Evolutionary conservation across 2,797 vertebrate species (phyloP).

Genomic region (Delichon dasypus): DNA sequence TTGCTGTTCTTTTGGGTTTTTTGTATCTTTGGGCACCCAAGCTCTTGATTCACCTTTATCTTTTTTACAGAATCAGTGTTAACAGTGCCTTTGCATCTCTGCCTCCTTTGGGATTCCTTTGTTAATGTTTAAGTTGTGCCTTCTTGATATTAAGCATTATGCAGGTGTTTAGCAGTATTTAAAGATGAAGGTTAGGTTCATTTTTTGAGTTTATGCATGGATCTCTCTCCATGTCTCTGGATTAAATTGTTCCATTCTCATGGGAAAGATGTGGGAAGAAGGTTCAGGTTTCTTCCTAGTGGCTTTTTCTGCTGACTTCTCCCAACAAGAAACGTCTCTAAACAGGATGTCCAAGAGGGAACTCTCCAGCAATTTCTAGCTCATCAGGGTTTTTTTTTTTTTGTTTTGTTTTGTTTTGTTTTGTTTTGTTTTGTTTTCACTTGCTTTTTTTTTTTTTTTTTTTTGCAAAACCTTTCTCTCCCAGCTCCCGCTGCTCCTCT

Average conservation of each 20-base stretch:
- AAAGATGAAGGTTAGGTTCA: neutral
- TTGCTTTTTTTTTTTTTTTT: neutral
- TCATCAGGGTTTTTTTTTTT: neutral
- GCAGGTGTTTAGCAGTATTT: neutral
- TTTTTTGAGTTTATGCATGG: neutral
- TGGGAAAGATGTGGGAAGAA: slow-evolving; percentile 2
- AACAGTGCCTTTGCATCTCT: neutral
- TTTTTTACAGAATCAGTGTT: neutral
- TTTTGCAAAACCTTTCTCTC: neutral
- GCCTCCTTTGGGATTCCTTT: neutral
- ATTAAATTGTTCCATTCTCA: slow-evolving; percentile 15
- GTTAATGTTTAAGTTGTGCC: neutral
- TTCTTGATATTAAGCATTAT: neutral
- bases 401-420: neutral
- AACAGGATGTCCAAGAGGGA: slow-evolving; percentile 49
- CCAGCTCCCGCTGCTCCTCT: slow-evolving; percentile 3
- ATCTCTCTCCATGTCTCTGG: neutral
- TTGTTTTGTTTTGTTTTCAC: neutral
- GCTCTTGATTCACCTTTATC: neutral
- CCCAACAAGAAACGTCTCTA: slow-evolving; percentile 12
- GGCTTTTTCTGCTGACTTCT: slow-evolving; percentile 20
- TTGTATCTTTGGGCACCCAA: neutral
- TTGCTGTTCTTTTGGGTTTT: neutral
- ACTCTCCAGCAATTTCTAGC: slow-evolving; percentile 8
- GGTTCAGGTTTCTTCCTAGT: slow-evolving; percentile 5